These are phyloP conservation scores for Drosophila multiciliata DNA, from an alignment of 2,888 invertebrate genomes.

Conservation along the genomic window DNA sequence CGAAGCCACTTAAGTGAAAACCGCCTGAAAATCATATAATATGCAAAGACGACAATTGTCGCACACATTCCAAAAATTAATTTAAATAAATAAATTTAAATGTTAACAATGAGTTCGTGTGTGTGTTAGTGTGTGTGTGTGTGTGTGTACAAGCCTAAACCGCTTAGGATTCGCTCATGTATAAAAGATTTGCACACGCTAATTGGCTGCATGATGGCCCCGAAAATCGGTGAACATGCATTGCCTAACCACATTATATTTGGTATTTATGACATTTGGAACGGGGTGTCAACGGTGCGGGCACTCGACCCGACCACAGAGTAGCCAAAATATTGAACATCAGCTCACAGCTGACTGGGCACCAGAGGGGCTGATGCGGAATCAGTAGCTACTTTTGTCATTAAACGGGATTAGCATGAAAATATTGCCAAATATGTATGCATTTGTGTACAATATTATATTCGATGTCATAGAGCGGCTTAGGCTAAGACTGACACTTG, in stretches of 20 bases:
- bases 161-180: slow-evolving; percentile 72
- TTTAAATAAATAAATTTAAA: slow-evolving; percentile 75
- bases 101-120: slow-evolving; percentile 24
- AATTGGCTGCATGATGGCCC: slow-evolving; percentile 61
- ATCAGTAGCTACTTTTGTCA: slow-evolving; percentile 65
- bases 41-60: slow-evolving; percentile 53
- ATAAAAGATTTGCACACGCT: slow-evolving; percentile 76
- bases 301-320: slow-evolving; percentile 70
- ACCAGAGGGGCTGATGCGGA: slow-evolving; percentile 8
- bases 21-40: slow-evolving; percentile 16
- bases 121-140: background rate
- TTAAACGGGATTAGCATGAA: slow-evolving; percentile 71
- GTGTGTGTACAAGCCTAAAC: slow-evolving; percentile 53
- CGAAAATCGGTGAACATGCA: slow-evolving; percentile 21
- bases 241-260: slow-evolving; percentile 26
- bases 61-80: slow-evolving; percentile 52
- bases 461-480: slow-evolving; percentile 54
- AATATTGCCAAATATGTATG: slow-evolving; percentile 41
- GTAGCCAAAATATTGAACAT: slow-evolving; percentile 75
- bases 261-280: slow-evolving; percentile 59
- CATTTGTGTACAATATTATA: slow-evolving; percentile 16
- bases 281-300: slow-evolving; percentile 60
- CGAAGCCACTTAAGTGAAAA: slow-evolving; percentile 38
- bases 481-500: slow-evolving; percentile 59
- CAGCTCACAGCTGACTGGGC: slow-evolving; percentile 52